A percentile compares a stretch with the other conserved stretches of the same genome.
phyloP scores from a whole-genome alignment of 2,113 vertebrate genomes.

The Takifugu flavidus region DNA sequence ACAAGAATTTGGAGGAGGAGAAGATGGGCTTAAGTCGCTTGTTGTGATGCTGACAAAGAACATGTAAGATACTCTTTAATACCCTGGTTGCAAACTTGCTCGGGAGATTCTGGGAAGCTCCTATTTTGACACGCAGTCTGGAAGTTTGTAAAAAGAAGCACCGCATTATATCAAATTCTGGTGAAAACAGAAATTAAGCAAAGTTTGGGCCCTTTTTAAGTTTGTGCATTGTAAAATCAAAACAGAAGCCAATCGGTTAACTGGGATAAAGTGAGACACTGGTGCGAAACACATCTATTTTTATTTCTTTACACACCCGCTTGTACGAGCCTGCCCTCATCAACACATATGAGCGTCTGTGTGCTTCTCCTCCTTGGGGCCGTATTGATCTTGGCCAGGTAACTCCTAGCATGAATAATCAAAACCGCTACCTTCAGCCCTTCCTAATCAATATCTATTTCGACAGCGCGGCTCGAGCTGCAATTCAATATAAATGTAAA shows the following conservation, averaged over 20 bases:
- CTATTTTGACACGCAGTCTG: conserved; percentile 5
- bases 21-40: conserved; percentile 15
- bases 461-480: conserved; percentile 45
- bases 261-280: not conserved
- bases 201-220: not conserved
- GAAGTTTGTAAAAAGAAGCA: conserved; percentile 13
- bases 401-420: conserved; percentile 67
- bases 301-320: not conserved
- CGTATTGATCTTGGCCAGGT: conserved; percentile 57
- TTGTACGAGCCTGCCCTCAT: conserved; percentile 1
- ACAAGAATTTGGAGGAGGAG: conserved; percentile 4
- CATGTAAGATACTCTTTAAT: not conserved
- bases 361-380: conserved; percentile 48
- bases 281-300: too few relatives aligned
- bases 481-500: conserved; percentile 67
- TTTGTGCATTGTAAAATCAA: conserved; percentile 5
- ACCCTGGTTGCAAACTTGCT: not conserved
- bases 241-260: not conserved
- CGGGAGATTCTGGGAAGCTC: too few relatives aligned
- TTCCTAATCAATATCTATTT: conserved; percentile 72
- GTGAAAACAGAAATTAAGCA: not conserved
- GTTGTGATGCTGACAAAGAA: conserved; percentile 5
- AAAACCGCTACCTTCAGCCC: conserved; percentile 50
- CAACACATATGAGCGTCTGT: conserved; percentile 29
- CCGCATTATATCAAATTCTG: conserved; percentile 7